These are phyloP conservation scores for Orthosia incerta DNA, from an alignment of 2,888 invertebrate genomes.

Conservation along the genomic window DNA sequence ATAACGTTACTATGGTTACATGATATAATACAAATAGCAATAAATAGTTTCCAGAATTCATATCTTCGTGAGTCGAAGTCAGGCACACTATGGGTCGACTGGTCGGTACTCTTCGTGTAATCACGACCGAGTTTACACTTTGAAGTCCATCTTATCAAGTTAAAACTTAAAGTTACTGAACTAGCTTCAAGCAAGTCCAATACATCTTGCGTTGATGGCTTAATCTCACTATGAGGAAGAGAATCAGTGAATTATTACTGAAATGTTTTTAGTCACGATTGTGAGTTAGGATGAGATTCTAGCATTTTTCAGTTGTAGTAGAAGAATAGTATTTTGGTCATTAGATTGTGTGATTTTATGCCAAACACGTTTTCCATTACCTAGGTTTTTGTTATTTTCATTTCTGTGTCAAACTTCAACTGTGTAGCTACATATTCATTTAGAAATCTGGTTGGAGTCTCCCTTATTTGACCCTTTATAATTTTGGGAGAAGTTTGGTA, in stretches of 20 bases:
- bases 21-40: slow-evolving; percentile 8
- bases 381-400: not conserved
- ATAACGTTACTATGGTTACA: not conserved
- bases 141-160: slow-evolving; percentile 59
- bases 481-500: too few relatives aligned
- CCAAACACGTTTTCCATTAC: not conserved
- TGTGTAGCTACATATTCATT: too few relatives aligned
- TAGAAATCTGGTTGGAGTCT: too few relatives aligned
- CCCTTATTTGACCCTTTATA: not conserved
- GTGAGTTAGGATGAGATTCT: not conserved
- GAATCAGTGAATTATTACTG: slow-evolving; percentile 48
- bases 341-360: not conserved
- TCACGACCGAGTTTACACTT: slow-evolving; percentile 57
- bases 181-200: slow-evolving; percentile 52
- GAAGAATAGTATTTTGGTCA: not conserved
- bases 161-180: slow-evolving; percentile 55
- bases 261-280: slow-evolving; percentile 40
- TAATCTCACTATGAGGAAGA: slow-evolving; percentile 50
- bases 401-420: not conserved
- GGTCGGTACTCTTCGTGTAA: slow-evolving; percentile 48
- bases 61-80: slow-evolving; percentile 53
- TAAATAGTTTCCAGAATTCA: slow-evolving; percentile 45
- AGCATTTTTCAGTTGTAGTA: not conserved
- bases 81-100: slow-evolving; percentile 23
- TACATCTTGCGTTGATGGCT: slow-evolving; percentile 61